Evolutionary conservation across 64 coral and sea anemone genomes (phyloP).

Genomic region (Montipora foliosa): DNA sequence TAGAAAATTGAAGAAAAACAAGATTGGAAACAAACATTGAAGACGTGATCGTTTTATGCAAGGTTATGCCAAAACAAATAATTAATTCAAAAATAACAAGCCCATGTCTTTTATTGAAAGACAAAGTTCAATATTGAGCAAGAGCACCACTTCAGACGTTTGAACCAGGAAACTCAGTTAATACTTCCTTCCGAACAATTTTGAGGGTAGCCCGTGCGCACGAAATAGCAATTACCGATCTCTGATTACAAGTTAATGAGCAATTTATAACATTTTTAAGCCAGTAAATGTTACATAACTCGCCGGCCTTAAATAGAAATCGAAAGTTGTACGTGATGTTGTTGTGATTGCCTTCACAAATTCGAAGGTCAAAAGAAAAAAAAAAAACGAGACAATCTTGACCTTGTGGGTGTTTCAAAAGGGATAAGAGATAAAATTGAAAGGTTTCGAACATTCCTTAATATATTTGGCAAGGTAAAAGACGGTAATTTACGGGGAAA

Average conservation of each 20-base stretch:
- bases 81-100: background rate
- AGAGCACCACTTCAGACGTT: background rate
- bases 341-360: background rate
- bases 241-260: background rate
- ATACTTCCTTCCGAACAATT: background rate
- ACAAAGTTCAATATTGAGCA: background rate
- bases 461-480: no score
- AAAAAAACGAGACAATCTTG: background rate
- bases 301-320: background rate
- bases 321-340: conserved; percentile 5
- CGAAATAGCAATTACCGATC: background rate
- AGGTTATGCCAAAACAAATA: background rate
- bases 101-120: background rate
- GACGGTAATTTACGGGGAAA: no score
- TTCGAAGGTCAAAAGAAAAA: background rate
- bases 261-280: background rate
- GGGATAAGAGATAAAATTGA: background rate
- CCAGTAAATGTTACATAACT: background rate
- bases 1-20: no score
- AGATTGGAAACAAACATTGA: no score
- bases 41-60: no score
- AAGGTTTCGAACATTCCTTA: no score
- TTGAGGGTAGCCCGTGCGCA: background rate
- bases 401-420: background rate
- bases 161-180: background rate